Percentiles rank a stretch among this genome's conserved stretches.
phyloP scores from a whole-genome alignment of 2,888 invertebrate species.

The Oscheius sp. region DNA sequence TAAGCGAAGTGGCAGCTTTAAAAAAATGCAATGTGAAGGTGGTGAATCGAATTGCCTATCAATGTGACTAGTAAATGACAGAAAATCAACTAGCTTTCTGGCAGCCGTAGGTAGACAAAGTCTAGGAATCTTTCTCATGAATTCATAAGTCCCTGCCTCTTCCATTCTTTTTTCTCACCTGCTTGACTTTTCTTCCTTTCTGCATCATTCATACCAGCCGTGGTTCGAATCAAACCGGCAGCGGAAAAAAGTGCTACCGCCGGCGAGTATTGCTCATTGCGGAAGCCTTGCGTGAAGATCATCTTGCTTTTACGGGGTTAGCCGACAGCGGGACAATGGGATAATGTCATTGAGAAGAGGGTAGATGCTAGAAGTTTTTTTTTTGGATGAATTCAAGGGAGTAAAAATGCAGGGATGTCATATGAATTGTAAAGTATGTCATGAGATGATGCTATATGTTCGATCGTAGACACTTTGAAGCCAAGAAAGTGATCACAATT shows the following conservation, averaged over 20 bases:
- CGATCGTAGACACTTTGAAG: too few species aligned
- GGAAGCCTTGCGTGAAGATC: slow-evolving; percentile 68
- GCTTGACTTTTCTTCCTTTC: slow-evolving; percentile 28
- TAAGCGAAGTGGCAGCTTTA: slow-evolving; percentile 5
- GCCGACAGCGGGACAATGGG: slow-evolving; percentile 2
- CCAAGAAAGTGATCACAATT: too few species aligned
- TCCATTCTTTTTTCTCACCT: background rate
- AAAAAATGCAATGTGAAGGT: background rate
- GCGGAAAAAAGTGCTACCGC: slow-evolving; percentile 67
- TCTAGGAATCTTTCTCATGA: slow-evolving; percentile 17
- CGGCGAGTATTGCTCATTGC: slow-evolving; percentile 65
- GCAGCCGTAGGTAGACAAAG: too few species aligned
- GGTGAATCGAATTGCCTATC: background rate
- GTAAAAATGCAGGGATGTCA: background rate
- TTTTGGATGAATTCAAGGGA: too few species aligned
- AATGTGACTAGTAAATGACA: too few species aligned
- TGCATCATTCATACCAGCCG: slow-evolving; percentile 61
- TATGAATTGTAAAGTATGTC: too few species aligned
- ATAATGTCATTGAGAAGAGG: background rate
- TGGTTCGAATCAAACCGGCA: slow-evolving; percentile 64
- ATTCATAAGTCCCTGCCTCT: background rate
- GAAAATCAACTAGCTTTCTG: background rate
- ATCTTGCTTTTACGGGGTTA: slow-evolving; percentile 41
- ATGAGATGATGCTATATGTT: too few species aligned
- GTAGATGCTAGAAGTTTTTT: too few species aligned